These are phyloP conservation scores for Aythya baeri DNA, from an alignment of 2,113 vertebrate genomes.

Conservation along the genomic window DNA sequence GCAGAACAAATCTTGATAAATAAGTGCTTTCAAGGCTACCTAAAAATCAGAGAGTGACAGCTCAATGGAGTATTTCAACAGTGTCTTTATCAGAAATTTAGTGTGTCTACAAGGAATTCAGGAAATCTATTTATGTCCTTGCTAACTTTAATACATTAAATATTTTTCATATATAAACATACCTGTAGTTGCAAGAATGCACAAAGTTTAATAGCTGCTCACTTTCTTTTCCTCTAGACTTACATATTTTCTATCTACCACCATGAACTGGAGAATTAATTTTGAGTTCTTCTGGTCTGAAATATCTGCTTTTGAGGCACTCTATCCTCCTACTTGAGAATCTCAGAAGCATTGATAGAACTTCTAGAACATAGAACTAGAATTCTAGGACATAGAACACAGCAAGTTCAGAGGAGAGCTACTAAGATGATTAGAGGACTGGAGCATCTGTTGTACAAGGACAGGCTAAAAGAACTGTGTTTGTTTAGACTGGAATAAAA, in stretches of 20 bases:
- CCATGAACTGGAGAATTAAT: neutral
- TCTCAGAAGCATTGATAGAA: neutral
- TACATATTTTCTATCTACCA: neutral
- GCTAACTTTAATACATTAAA: neutral
- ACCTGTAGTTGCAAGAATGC: neutral
- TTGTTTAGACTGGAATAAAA: no score
- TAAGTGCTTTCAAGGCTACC: neutral
- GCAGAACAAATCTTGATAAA: constrained; percentile 15
- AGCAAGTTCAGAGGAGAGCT: no score
- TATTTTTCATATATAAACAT: neutral
- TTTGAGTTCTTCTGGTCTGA: neutral
- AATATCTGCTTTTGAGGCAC: neutral
- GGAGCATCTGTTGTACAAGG: no score
- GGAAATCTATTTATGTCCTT: neutral
- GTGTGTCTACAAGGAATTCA: neutral
- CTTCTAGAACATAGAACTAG: no score
- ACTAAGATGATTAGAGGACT: no score
- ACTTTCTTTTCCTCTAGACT: neutral
- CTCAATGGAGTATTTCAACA: constrained; percentile 4
- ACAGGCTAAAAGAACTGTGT: no score
- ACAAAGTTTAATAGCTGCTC: neutral
- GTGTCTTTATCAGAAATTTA: neutral
- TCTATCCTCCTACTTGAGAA: neutral
- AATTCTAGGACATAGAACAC: no score
- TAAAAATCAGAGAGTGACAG: constrained; percentile 5